Evolutionary conservation across 2,888 invertebrate species (phyloP).

Genomic region (Nycteola revayana): DNA sequence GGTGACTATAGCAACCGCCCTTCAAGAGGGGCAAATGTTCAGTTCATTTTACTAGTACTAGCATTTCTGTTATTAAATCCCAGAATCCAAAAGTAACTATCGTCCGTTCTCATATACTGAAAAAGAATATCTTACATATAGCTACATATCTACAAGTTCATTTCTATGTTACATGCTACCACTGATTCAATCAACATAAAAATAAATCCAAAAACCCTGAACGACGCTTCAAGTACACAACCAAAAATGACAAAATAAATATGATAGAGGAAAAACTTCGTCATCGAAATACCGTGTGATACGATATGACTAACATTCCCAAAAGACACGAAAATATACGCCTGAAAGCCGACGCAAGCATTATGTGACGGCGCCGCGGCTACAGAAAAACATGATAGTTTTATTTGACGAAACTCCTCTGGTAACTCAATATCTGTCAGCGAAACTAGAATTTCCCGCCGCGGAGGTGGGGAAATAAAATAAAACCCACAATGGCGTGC

Average conservation of each 20-base stretch:
- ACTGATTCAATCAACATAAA: no score
- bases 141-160: no score
- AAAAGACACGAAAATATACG: slow-evolving; percentile 27
- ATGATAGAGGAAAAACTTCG: slow-evolving; percentile 2
- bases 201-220: no score
- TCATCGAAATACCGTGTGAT: background rate
- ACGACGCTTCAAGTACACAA: no score
- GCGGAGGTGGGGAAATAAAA: slow-evolving; percentile 58
- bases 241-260: background rate
- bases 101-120: no score
- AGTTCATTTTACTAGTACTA: no score
- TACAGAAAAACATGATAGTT: slow-evolving; percentile 47
- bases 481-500: slow-evolving; percentile 50
- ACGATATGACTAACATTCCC: slow-evolving; percentile 23
- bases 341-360: slow-evolving; percentile 21
- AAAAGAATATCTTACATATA: no score
- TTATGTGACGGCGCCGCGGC: slow-evolving; percentile 15
- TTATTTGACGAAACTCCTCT: slow-evolving; percentile 58
- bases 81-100: no score
- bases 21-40: no score
- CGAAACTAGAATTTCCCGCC: slow-evolving; percentile 65
- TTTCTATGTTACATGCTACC: no score
- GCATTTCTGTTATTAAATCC: no score
- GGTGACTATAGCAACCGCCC: no score
- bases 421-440: slow-evolving; percentile 70